Percentiles rank a stretch among this genome's conserved stretches.
These are phyloP conservation scores for Syngnathus rostellatus DNA, from an alignment of 2,797 vertebrate species.

Conservation along the genomic window DNA sequence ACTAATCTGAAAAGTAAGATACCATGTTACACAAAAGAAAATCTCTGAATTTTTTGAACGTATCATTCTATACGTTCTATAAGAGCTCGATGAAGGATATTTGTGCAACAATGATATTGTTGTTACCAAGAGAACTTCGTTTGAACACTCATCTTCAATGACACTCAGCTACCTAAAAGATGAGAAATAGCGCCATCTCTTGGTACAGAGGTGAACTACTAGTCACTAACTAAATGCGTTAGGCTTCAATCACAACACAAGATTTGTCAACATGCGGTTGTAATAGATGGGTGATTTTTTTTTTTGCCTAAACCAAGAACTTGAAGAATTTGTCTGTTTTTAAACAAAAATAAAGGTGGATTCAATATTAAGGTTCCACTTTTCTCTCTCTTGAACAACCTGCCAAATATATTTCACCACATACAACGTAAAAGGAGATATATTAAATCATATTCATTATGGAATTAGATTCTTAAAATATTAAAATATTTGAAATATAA, in stretches of 20 bases:
- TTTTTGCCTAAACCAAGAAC: not conserved
- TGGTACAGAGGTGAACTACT: slow-evolving; percentile 10
- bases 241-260: not conserved
- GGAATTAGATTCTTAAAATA: not conserved
- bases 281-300: not conserved
- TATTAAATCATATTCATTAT: not conserved
- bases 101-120: not conserved
- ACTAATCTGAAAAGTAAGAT: not conserved
- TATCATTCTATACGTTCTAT: not conserved
- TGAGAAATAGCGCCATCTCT: slow-evolving; percentile 44
- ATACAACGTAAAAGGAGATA: not conserved
- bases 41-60: not conserved
- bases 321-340: not conserved
- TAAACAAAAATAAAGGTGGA: not conserved
- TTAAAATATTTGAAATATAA: not conserved
- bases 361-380: not conserved
- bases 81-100: not conserved
- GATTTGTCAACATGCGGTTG: not conserved
- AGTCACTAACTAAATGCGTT: too few species aligned
- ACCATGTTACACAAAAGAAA: not conserved
- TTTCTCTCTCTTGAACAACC: not conserved
- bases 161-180: slow-evolving; percentile 1
- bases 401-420: not conserved
- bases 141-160: not conserved
- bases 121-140: not conserved